These are phyloP conservation scores for Therioaphis trifolii DNA, from an alignment of 2,888 invertebrate species.

Conservation along the genomic window DNA sequence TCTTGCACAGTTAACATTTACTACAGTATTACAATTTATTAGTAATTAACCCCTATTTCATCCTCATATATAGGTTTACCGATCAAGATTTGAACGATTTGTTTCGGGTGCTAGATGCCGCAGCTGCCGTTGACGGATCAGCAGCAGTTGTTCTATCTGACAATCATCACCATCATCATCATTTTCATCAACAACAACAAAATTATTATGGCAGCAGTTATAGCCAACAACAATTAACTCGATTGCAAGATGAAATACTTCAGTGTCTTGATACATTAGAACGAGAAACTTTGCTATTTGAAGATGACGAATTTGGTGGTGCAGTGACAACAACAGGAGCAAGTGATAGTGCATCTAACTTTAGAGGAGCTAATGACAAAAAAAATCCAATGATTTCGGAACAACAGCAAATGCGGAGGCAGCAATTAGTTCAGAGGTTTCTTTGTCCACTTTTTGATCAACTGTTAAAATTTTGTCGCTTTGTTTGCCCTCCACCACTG, in stretches of 20 bases:
- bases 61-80: conserved; percentile 68
- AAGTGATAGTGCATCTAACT: not conserved
- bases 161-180: conserved; percentile 3
- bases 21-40: too few species aligned
- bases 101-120: conserved; percentile 80
- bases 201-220: conserved; percentile 31
- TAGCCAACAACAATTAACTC: conserved; percentile 78
- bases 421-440: conserved; percentile 69
- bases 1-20: too few species aligned
- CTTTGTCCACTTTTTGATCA: conserved; percentile 78
- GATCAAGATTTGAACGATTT: conserved; percentile 82
- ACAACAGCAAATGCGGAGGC: not conserved
- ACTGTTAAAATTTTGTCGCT: conserved; percentile 76
- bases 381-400: not conserved
- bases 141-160: conserved; percentile 71
- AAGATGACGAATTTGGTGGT: conserved; percentile 21
- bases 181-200: conserved; percentile 30
- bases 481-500: conserved; percentile 76
- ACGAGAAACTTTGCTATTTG: conserved; percentile 72
- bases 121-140: conserved; percentile 83
- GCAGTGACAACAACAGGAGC: not conserved
- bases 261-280: conserved; percentile 89
- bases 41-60: not conserved
- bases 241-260: conserved; percentile 85
- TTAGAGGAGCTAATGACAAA: not conserved